Conservation (phyloP, 2,888 invertebrate species). For the Rhagium mordax region DNA sequence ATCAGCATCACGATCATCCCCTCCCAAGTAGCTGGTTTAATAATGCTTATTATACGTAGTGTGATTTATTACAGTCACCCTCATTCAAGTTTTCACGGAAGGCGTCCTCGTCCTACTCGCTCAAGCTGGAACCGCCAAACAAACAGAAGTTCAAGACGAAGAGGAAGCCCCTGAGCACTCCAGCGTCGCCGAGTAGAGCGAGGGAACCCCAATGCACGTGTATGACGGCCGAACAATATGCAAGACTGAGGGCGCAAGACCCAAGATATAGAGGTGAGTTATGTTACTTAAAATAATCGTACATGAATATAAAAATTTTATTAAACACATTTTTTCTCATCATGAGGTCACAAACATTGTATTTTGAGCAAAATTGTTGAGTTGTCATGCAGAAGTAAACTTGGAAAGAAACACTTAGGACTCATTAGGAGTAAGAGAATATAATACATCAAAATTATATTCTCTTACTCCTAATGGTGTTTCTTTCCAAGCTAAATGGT, state of each 20-base stretch:
- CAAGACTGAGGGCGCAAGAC: conserved; percentile 87
- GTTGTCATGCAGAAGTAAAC: no score
- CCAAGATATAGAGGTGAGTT: conserved; percentile 80
- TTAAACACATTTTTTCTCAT: no score
- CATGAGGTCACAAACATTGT: no score
- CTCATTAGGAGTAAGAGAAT: no score
- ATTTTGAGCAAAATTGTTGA: no score
- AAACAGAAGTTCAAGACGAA: conserved; percentile 91
- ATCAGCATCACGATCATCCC: conserved; percentile 23
- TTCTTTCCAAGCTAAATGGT: no score
- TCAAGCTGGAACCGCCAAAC: conserved; percentile 92
- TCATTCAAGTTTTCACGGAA: conserved; percentile 98
- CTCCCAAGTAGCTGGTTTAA: conserved; percentile 50
- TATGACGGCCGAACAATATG: conserved; percentile 94
- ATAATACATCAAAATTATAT: no score
- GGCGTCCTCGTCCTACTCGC: conserved; percentile 96
- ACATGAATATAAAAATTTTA: no score
- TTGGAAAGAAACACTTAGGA: no score
- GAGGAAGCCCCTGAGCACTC: conserved; percentile 83
- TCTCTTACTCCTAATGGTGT: no score
- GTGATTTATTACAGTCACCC: conserved; percentile 90
- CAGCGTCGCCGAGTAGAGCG: conserved; percentile 89
- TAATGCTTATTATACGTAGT: conserved; percentile 70
- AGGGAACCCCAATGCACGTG: conserved; percentile 95
- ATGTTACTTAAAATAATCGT: no score